Conservation (phyloP, 2,797 vertebrate species). For the Cyclopterus lumpus region DNA sequence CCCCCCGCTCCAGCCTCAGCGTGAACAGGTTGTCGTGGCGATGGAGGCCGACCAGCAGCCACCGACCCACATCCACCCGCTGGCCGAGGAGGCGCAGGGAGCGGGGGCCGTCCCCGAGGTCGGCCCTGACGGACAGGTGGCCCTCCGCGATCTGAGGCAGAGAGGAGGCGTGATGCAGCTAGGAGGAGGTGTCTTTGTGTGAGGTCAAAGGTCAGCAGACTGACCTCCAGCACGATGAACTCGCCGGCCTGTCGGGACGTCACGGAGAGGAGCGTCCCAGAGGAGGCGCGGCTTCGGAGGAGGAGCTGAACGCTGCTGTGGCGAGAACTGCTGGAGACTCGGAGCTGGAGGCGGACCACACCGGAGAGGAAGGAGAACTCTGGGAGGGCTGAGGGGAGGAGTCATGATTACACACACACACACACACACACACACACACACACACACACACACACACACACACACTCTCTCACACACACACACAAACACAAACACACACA, state of each 20-base stretch:
- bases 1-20: conserved; percentile 86
- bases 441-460: too few species aligned
- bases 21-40: conserved; percentile 88
- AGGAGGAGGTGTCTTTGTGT: not conserved
- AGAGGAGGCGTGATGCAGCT: conserved; percentile 1
- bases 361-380: conserved; percentile 89
- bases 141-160: conserved; percentile 85
- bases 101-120: conserved; percentile 83
- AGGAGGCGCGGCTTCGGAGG: conserved; percentile 84
- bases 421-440: too few species aligned
- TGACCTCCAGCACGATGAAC: conserved; percentile 87
- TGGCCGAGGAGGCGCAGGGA: conserved; percentile 79
- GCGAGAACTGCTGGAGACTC: conserved; percentile 76
- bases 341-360: conserved; percentile 82
- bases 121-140: conserved; percentile 81
- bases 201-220: conserved; percentile 23
- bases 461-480: too few species aligned
- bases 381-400: conserved; percentile 77
- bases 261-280: conserved; percentile 84
- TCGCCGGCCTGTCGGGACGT: conserved; percentile 78
- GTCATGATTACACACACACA: too few species aligned
- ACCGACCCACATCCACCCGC: conserved; percentile 88
- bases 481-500: too few species aligned
- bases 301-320: conserved; percentile 85
- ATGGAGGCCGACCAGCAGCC: conserved; percentile 85